Percentiles rank a stretch among this genome's conserved stretches.
Conservation (phyloP, 2,888 invertebrate species). For the Meiosimyza decipiens region DNA sequence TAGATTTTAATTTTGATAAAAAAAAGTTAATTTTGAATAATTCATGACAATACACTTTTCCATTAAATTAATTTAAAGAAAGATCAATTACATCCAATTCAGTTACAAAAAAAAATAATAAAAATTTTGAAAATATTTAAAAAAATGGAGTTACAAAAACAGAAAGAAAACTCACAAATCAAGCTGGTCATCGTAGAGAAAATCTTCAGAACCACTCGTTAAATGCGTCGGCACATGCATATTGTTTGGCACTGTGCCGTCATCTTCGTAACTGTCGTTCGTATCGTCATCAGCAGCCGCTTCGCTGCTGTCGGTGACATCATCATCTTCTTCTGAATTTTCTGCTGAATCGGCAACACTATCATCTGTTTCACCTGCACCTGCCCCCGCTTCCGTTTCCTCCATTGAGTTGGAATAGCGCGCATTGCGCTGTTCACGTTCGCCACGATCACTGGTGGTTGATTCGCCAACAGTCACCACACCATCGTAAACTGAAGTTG, state of each 20-base stretch:
- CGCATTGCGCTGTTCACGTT: slow-evolving; percentile 56
- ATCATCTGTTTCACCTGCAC: background rate
- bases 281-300: slow-evolving; percentile 45
- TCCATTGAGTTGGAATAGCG: slow-evolving; percentile 51
- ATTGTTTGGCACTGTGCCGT: slow-evolving; percentile 43
- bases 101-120: slow-evolving; percentile 27
- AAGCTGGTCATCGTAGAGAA: slow-evolving; percentile 61
- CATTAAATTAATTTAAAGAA: slow-evolving; percentile 18
- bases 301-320: slow-evolving; percentile 39
- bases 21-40: slow-evolving; percentile 27
- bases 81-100: slow-evolving; percentile 37
- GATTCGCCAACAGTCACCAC: slow-evolving; percentile 48
- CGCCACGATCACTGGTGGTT: slow-evolving; percentile 62
- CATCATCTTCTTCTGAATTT: slow-evolving; percentile 40
- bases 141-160: slow-evolving; percentile 36
- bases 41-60: background rate
- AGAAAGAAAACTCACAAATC: slow-evolving; percentile 63
- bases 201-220: slow-evolving; percentile 57
- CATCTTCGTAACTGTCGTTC: slow-evolving; percentile 58
- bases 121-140: slow-evolving; percentile 31
- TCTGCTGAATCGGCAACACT: slow-evolving; percentile 37
- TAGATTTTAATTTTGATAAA: slow-evolving; percentile 30
- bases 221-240: slow-evolving; percentile 50
- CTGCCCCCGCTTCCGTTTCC: slow-evolving; percentile 30
- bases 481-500: slow-evolving; percentile 44